Evolutionary conservation across 2,888 invertebrate genomes (phyloP).

Genomic region (Hirtodrosophila cameraria): DNA sequence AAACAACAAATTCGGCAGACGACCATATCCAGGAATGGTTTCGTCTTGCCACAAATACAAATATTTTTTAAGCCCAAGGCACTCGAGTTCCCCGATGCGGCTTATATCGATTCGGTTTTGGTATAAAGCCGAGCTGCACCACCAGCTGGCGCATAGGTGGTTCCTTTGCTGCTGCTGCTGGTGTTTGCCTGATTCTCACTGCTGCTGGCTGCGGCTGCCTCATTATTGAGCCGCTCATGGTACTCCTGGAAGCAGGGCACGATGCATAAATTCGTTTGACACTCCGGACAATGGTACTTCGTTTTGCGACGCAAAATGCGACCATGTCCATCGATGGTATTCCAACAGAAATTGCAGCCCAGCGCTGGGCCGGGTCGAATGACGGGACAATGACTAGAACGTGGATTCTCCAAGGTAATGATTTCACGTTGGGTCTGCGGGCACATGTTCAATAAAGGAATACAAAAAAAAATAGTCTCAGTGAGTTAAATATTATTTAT

Average conservation of each 20-base stretch:
- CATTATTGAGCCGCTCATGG: conserved; percentile 87
- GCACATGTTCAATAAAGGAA: neutral
- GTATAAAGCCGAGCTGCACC: conserved; percentile 76
- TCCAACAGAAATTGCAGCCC: conserved; percentile 96
- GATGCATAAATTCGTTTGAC: conserved; percentile 94
- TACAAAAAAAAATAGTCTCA: neutral
- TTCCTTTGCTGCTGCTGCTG: conserved; percentile 53
- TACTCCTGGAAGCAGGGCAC: conserved; percentile 95
- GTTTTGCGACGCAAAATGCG: conserved; percentile 93
- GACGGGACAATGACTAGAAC: conserved; percentile 93
- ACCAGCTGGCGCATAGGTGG: conserved; percentile 52
- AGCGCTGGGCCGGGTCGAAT: conserved; percentile 92
- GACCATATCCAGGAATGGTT: conserved; percentile 22
- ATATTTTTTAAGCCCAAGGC: conserved; percentile 51
- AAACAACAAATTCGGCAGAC: conserved; percentile 69
- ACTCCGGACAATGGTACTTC: conserved; percentile 95
- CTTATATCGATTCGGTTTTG: conserved; percentile 84
- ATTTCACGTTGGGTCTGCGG: conserved; percentile 84
- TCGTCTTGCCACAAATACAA: conserved; percentile 72
- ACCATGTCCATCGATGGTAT: conserved; percentile 93
- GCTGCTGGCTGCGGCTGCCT: conserved; percentile 69
- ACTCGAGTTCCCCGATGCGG: conserved; percentile 22
- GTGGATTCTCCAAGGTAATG: conserved; percentile 84
- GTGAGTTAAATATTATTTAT: neutral
- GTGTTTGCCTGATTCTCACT: conserved; percentile 48